phyloP scores from a whole-genome alignment of 2,888 invertebrate genomes.

The Andrena camellia region DNA sequence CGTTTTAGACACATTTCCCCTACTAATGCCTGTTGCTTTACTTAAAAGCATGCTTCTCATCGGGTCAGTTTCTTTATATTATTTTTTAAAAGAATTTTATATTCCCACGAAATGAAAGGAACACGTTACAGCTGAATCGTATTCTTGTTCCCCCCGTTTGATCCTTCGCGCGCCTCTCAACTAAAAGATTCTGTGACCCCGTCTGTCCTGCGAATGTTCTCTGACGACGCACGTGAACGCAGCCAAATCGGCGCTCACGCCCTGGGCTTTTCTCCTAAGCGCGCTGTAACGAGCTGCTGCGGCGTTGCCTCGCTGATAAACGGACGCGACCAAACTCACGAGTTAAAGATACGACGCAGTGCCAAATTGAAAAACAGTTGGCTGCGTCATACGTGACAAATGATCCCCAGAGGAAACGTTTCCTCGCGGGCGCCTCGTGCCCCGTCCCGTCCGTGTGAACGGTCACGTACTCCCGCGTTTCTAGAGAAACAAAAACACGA shows the following conservation, averaged over 20 bases:
- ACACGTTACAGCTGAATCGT: background rate
- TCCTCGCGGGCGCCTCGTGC: background rate
- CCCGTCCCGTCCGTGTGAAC: slow-evolving; percentile 1
- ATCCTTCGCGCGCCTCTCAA: background rate
- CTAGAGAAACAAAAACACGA: background rate
- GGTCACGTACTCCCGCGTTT: slow-evolving; percentile 33
- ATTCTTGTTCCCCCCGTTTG: background rate
- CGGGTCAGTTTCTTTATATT: no score
- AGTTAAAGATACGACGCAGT: slow-evolving; percentile 30
- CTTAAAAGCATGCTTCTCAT: no score
- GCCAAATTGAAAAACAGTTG: slow-evolving; percentile 49
- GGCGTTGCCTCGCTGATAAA: slow-evolving; percentile 43
- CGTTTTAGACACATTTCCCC: no score
- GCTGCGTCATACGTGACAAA: slow-evolving; percentile 46
- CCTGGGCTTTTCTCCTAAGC: slow-evolving; percentile 17
- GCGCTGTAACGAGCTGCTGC: background rate
- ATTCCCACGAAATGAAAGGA: background rate
- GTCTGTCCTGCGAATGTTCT: background rate
- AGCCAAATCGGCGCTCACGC: background rate
- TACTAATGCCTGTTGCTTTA: no score
- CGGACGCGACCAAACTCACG: slow-evolving; percentile 40
- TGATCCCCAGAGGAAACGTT: background rate
- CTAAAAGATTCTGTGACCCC: background rate
- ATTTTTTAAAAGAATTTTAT: no score
- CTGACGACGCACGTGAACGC: background rate